These are phyloP conservation scores for Pangasius larnaudii DNA, from an alignment of 2,797 vertebrate species.

Conservation along the genomic window DNA sequence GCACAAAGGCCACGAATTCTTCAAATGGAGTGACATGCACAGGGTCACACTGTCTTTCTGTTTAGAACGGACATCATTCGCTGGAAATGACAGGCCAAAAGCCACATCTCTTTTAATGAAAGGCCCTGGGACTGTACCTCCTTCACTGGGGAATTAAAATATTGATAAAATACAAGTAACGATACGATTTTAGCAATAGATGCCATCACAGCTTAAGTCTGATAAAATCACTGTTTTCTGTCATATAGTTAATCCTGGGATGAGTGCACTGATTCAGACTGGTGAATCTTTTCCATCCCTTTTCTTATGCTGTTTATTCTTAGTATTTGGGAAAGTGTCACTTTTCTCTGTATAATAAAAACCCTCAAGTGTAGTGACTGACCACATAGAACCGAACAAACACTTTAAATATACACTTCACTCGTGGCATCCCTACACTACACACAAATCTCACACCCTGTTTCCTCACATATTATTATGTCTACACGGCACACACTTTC, in stretches of 20 bases:
- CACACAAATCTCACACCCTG: constrained; percentile 23
- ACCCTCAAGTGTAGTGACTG: constrained; percentile 1
- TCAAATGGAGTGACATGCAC: background rate
- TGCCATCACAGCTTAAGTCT: background rate
- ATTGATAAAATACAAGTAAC: background rate
- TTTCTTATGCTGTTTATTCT: background rate
- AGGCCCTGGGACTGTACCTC: background rate
- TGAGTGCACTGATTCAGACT: background rate
- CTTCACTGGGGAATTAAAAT: background rate
- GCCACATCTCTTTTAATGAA: background rate
- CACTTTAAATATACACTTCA: constrained; percentile 16
- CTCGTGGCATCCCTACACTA: background rate
- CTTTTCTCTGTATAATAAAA: constrained; percentile 13
- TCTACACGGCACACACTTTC: background rate
- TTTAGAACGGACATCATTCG: background rate
- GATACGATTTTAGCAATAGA: background rate
- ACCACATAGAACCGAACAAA: constrained; percentile 15
- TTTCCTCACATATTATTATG: background rate
- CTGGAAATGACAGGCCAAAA: background rate
- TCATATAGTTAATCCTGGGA: background rate
- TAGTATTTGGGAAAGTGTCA: constrained; percentile 19
- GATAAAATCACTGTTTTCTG: background rate
- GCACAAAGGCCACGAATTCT: background rate
- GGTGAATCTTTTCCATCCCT: background rate
- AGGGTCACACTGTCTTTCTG: background rate